Base-by-base conservation (phyloP, 2,113 vertebrate genomes). In the Saguinus imperator region DNA sequence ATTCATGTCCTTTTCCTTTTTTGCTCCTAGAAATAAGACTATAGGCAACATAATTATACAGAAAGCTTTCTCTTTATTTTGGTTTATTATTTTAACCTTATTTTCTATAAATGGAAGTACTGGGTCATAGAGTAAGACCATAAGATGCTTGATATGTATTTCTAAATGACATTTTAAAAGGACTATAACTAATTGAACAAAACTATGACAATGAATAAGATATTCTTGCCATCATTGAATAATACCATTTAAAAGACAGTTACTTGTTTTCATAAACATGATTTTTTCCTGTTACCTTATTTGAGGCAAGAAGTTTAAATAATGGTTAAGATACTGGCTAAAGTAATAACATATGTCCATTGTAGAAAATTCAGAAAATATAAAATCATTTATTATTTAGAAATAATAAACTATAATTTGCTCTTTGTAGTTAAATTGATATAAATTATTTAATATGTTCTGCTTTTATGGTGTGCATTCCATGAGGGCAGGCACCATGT, bases 351-450 rank as follows among this genome's bases (percentile, higher is more conserved):
- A 55, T 35, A 61, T 40, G 29, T 37, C 40, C 73, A 80, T 37
- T 55, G 18, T 52, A 48, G 40, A 76, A 93, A 93, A 90, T 40
- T 96, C 20, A 96, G 48, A 88, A 77, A 90, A 84, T 80, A 35
- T 5, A 17, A 40, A 64, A 57, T 77, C 3, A 57, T 83, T 79
- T 89, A 37, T 72, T 17, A 72, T 32, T 68, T 89, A 90, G 17
- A 68, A 10, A 61, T 81, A 81, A 48, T 4, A 52, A 25, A 70
- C 82, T 93, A 43, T 64, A n/a, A 81, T 90, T 50, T 96, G 12
- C 88, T 83, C 35, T 88, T 77, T 61, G 18, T 87, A 94, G 27
- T 86, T 57, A 57, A 83, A 79, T 84, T 48, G 20, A n/a, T 76
- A 92, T 81, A n/a, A 93, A n/a, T 29, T 43, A 5, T 57, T 45